Conservation (phyloP, 2,888 invertebrate species). For the Lycophotia porphyrea region DNA sequence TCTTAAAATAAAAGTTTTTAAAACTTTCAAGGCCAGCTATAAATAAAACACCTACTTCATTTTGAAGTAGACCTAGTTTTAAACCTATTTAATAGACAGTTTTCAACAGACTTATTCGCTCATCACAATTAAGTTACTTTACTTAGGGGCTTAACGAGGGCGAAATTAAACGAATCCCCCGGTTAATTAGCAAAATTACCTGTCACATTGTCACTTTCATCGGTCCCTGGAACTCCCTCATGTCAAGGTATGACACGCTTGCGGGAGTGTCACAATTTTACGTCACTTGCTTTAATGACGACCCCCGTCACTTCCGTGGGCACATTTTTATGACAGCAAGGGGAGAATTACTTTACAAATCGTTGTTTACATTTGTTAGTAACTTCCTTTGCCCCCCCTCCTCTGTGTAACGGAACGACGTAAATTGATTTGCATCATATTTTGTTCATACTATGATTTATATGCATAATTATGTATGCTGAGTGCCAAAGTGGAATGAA, state of each 20-base stretch:
- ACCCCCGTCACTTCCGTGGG: conserved; percentile 71
- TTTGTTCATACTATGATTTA: conserved; percentile 16
- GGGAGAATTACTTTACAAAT: conserved; percentile 68
- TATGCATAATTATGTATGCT: conserved; percentile 20
- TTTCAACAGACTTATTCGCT: not conserved
- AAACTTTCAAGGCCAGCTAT: not conserved
- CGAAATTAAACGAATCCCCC: conserved; percentile 69
- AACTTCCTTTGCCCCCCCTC: conserved; percentile 48
- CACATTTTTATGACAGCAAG: conserved; percentile 66
- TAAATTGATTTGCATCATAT: conserved; percentile 49
- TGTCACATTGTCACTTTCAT: conserved; percentile 73
- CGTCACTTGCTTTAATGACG: conserved; percentile 74
- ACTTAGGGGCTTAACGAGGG: conserved; percentile 23
- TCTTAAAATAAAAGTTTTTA: no score
- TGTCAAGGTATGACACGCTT: conserved; percentile 70
- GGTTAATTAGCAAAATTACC: conserved; percentile 78
- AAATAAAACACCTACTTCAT: no score
- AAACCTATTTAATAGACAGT: not conserved
- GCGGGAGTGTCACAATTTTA: conserved; percentile 75
- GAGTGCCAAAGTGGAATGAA: conserved; percentile 22
- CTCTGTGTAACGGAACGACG: conserved; percentile 18
- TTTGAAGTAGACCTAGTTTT: not conserved
- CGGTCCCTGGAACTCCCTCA: conserved; percentile 71
- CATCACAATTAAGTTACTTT: conserved; percentile 4
- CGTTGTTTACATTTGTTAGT: conserved; percentile 66